A percentile compares a stretch with the other conserved stretches of the same genome.
phyloP scores from a whole-genome alignment of 35 echinoderm and acorn worm species.

The Apostichopus parvimensis region DNA sequence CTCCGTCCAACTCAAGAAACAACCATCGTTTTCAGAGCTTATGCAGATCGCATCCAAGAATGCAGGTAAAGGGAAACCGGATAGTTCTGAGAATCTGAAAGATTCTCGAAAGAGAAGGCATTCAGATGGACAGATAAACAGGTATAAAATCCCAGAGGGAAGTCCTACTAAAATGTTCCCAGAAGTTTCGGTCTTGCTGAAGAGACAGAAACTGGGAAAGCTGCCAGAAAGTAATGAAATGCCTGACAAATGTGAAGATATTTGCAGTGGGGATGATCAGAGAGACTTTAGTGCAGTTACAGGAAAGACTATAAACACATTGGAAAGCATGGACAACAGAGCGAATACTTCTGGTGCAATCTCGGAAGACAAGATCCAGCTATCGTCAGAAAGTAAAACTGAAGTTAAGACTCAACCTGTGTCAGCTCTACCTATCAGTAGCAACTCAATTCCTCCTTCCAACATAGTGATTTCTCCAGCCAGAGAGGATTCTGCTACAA shows the following conservation, averaged over 20 bases:
- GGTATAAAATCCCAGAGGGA: background rate
- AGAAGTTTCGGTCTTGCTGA: background rate
- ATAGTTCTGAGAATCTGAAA: background rate
- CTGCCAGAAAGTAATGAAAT: background rate
- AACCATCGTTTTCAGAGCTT: slow-evolving; percentile 16
- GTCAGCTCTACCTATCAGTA: background rate
- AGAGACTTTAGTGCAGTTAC: background rate
- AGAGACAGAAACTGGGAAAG: slow-evolving; percentile 19
- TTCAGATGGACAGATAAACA: slow-evolving; percentile 37
- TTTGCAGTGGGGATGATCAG: background rate
- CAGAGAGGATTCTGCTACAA: too few species aligned
- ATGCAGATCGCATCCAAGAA: slow-evolving; percentile 8
- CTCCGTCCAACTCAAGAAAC: background rate
- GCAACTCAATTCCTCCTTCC: background rate
- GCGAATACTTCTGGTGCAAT: background rate
- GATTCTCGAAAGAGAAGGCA: slow-evolving; percentile 18
- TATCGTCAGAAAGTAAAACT: background rate
- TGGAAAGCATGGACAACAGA: background rate
- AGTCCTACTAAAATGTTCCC: background rate
- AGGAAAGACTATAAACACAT: background rate
- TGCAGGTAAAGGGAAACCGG: background rate
- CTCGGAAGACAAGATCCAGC: background rate
- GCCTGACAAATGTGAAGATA: background rate
- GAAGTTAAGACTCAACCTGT: too few species aligned
- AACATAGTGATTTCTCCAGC: background rate